Base-by-base conservation (phyloP, 2,797 vertebrate species). In the Danio albolineatus region DNA sequence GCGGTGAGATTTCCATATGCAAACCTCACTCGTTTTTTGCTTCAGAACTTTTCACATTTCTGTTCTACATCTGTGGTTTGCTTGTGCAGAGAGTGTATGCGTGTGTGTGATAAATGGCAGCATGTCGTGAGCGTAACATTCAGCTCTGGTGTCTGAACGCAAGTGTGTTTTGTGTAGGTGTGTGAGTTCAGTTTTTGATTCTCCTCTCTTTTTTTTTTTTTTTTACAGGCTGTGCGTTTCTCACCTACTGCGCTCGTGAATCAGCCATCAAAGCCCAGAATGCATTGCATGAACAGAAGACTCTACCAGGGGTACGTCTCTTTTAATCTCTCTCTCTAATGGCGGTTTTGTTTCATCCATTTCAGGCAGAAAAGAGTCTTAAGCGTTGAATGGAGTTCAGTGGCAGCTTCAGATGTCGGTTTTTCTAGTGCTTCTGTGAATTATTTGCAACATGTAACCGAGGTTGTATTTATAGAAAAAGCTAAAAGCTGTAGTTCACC, bases 231-330 rank as follows among this genome's bases (percentile, higher is more conserved):
- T 84, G 85, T 36, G 85, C 83, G 28, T 85, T 85, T 62, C 84
- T 85, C 77, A 83, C 84, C 66, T 84, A 87, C 79, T 81, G 84
- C 16, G 84, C 84, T 66, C 81, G 85, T 71, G 82, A 82, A 73
- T 84, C 81, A 84, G 82, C 80, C 78, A 84, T 83, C 75, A 85
- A 84, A 81, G 84, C 82, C 78, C 81, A 83, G 84, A 83, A 84
- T 84, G 81, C 82, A 85, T 73, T 81, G 78, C 84, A 84, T 62
- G 77, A 85, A 85, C 86, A 85, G 84, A 83, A 83, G 82, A 87
- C 79, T 81, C 84, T 84, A 64, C 81, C 81, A 78, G 81, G 82
- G 81, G 81, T 81, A 85, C 5, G 83, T 82, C 60, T 57, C 66
- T 67, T 62, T 36, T 44, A 44, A 59, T 36, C 54, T 59, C 49